Evolutionary conservation across 2,888 invertebrate species (phyloP).

Genomic region (Tryphoninae sp.): DNA sequence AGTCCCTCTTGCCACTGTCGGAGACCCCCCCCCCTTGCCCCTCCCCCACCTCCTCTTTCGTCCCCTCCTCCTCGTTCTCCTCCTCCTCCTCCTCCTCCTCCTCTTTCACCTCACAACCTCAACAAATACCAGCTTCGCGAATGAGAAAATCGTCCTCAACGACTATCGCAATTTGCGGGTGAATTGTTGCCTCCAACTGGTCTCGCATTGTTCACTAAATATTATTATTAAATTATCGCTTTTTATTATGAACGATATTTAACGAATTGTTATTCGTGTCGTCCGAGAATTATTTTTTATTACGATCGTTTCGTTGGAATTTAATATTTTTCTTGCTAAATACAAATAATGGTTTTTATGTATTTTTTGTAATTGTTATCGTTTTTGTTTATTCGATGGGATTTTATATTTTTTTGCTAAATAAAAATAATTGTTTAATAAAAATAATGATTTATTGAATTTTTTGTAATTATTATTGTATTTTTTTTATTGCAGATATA

Average conservation of each 20-base stretch:
- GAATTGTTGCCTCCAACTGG: constrained; percentile 46
- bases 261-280: neutral
- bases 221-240: constrained; percentile 35
- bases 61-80: neutral
- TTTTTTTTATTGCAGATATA: constrained; percentile 53
- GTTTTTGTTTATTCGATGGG: constrained; percentile 5
- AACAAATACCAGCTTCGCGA: constrained; percentile 54
- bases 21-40: neutral
- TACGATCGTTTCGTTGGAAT: neutral
- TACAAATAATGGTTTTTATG: constrained; percentile 8
- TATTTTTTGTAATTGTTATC: constrained; percentile 22
- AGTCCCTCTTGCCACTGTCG: neutral
- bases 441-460: constrained; percentile 9
- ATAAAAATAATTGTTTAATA: too few relatives aligned
- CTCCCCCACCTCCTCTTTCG: neutral
- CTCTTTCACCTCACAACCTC: neutral
- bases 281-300: neutral
- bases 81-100: neutral
- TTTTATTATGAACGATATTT: constrained; percentile 1
- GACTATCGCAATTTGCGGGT: constrained; percentile 59
- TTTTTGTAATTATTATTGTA: constrained; percentile 16
- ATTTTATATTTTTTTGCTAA: too few relatives aligned
- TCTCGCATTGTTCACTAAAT: constrained; percentile 44
- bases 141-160: constrained; percentile 63
- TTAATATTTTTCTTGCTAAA: too few relatives aligned